Percentiles rank a stretch among this genome's conserved stretches.
phyloP scores from a whole-genome alignment of 2,797 vertebrate species.

The Eulemur albifrons region DNA sequence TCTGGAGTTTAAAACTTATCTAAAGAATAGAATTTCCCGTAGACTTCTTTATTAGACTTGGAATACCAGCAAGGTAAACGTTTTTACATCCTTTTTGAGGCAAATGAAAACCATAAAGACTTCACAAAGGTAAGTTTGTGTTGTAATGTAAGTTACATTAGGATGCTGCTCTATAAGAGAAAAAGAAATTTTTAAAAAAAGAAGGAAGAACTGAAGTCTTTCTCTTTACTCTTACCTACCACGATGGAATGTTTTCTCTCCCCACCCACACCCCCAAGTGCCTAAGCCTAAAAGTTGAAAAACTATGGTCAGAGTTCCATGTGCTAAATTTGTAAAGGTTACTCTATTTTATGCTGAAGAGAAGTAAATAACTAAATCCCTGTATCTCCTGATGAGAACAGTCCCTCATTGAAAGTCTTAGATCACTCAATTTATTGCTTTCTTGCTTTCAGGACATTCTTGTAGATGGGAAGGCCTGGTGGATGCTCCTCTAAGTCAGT shows the following conservation, averaged over 20 bases:
- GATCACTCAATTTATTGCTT: not conserved
- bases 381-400: not conserved
- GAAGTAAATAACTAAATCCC: conserved; percentile 4
- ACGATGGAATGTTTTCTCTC: not conserved
- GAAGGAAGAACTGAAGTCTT: not conserved
- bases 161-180: not conserved
- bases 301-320: not conserved
- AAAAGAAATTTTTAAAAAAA: not conserved
- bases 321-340: conserved; percentile 42
- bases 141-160: not conserved
- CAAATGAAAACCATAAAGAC: not conserved
- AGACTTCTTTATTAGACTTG: not conserved
- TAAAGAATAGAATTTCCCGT: conserved; percentile 25
- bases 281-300: conserved; percentile 17
- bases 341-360: conserved; percentile 1
- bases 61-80: not conserved
- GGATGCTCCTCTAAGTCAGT: not conserved
- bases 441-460: not conserved
- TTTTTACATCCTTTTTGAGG: conserved; percentile 4
- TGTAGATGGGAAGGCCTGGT: not conserved
- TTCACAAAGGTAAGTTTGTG: not conserved
- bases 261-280: not conserved
- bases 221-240: conserved; percentile 20
- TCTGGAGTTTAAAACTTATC: conserved; percentile 49
- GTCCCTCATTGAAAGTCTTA: not conserved